Evolutionary conservation across 2,888 invertebrate species (phyloP).

Genomic region (Mythimna impura): DNA sequence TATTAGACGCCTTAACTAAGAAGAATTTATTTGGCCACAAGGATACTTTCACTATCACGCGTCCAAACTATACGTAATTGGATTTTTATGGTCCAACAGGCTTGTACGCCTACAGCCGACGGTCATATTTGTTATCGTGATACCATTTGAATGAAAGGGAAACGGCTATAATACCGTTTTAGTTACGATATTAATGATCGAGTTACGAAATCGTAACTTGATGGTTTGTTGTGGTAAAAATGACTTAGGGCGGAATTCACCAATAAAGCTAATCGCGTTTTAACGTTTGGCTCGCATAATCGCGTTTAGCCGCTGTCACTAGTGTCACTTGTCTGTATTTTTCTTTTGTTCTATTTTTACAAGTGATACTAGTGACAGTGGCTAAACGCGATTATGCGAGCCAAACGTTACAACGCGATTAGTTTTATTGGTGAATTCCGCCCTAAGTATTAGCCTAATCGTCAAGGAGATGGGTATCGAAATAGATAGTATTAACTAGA

Average conservation of each 20-base stretch:
- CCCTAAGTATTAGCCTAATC: too few relatives aligned
- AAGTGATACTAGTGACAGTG: too few relatives aligned
- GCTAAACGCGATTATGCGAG: too few relatives aligned
- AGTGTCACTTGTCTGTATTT: too few relatives aligned
- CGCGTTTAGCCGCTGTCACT: too few relatives aligned
- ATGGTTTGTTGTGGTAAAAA: not conserved
- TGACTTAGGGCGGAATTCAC: too few relatives aligned
- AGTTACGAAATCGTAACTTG: not conserved
- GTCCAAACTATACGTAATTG: slow-evolving; percentile 44
- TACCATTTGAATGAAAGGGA: slow-evolving; percentile 49
- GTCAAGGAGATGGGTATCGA: too few relatives aligned
- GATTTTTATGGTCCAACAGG: slow-evolving; percentile 42
- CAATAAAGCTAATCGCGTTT: too few relatives aligned
- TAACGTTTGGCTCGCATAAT: too few relatives aligned
- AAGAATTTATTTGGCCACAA: slow-evolving; percentile 9
- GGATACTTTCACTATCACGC: slow-evolving; percentile 50
- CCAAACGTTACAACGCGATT: too few relatives aligned
- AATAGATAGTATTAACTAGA: not conserved
- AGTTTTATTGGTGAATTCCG: too few relatives aligned
- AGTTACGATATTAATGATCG: slow-evolving; percentile 7
- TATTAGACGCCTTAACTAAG: not conserved
- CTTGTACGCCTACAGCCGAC: slow-evolving; percentile 40
- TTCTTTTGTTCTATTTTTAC: too few relatives aligned
- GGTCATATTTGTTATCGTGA: slow-evolving; percentile 19
- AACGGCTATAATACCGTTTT: slow-evolving; percentile 11